phyloP scores from a whole-genome alignment of 2,797 vertebrate species.

The Ctenochaetus hawaiiensis region DNA sequence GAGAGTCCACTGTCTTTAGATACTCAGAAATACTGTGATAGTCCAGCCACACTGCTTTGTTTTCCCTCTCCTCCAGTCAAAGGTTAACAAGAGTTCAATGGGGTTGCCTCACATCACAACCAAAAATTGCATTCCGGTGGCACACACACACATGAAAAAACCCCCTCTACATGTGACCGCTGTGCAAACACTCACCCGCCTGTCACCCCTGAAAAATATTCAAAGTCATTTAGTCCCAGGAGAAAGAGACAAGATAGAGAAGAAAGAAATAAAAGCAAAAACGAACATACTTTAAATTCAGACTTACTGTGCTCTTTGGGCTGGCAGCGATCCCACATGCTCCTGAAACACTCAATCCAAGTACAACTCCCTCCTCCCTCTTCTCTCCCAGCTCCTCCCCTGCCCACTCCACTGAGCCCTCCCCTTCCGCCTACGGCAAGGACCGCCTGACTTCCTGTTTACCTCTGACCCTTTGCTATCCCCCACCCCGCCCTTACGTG shows the following conservation, averaged over 20 bases:
- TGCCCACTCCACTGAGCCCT: constrained; percentile 57
- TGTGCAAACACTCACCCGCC: constrained; percentile 42
- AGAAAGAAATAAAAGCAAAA: constrained; percentile 50
- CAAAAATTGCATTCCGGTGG: constrained; percentile 72
- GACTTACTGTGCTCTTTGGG: constrained; percentile 86
- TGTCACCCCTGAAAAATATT: constrained; percentile 45
- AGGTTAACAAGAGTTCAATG: constrained; percentile 76
- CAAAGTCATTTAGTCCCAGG: constrained; percentile 56
- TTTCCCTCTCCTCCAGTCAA: constrained; percentile 41
- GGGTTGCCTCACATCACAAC: constrained; percentile 70
- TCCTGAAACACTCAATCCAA: constrained; percentile 81
- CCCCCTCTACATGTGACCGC: constrained; percentile 39
- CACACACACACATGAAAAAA: constrained; percentile 33
- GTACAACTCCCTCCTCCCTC: constrained; percentile 81
- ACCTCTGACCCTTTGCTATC: constrained; percentile 82
- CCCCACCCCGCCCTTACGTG: constrained; percentile 65
- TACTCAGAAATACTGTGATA: constrained; percentile 9
- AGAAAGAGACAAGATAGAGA: constrained; percentile 38
- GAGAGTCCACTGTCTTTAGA: background rate
- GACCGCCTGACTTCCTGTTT: constrained; percentile 86
- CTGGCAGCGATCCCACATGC: constrained; percentile 83
- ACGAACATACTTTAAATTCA: constrained; percentile 78
- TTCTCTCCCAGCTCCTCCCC: constrained; percentile 43
- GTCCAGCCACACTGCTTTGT: constrained; percentile 7
- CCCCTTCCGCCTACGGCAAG: constrained; percentile 72